These are phyloP conservation scores for Otolemur garnettii DNA, from an alignment of 2,113 vertebrate species.

Conservation along the genomic window DNA sequence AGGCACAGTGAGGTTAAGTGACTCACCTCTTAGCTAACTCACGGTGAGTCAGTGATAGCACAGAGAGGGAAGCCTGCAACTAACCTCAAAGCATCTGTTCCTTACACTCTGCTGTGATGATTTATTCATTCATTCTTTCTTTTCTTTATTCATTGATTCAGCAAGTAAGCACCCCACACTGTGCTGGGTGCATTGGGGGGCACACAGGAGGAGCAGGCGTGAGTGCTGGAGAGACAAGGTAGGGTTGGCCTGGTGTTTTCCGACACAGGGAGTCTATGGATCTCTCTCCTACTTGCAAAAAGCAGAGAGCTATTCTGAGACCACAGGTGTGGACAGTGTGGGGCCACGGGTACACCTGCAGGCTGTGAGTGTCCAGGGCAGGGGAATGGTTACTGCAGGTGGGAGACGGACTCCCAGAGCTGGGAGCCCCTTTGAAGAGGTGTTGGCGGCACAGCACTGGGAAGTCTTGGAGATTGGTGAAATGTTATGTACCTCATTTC, in stretches of 20 bases:
- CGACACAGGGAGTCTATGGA: background rate
- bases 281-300: background rate
- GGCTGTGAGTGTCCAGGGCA: background rate
- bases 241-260: background rate
- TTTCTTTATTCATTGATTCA: background rate
- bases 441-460: background rate
- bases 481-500: background rate
- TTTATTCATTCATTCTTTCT: background rate
- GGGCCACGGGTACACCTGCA: background rate
- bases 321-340: background rate
- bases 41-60: background rate
- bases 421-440: background rate
- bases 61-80: background rate
- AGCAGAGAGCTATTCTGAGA: background rate
- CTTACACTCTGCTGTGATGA: background rate
- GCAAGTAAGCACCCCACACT: background rate
- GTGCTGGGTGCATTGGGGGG: background rate
- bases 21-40: background rate
- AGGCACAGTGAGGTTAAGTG: background rate
- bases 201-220: background rate
- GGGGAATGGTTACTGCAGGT: fast-evolving
- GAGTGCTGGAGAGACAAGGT: background rate
- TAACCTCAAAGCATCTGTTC: background rate
- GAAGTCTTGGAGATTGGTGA: background rate
- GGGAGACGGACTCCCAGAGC: background rate